These are phyloP conservation scores for Ephestia elutella DNA, from an alignment of 1,140 invertebrate species.

Conservation along the genomic window DNA sequence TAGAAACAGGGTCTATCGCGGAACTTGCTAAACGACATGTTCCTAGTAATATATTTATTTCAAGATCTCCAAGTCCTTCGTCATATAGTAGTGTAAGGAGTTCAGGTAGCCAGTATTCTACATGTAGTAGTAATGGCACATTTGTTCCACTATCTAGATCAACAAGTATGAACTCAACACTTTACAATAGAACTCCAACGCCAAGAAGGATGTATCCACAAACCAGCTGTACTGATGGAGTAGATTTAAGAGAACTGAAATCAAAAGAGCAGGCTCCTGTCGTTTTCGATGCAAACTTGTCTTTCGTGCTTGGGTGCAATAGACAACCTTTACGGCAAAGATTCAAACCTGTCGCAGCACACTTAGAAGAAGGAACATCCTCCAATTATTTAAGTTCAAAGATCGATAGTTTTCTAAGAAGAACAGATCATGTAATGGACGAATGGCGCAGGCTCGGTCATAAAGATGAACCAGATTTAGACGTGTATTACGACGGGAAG, in stretches of 20 bases:
- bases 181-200: slow-evolving; percentile 62
- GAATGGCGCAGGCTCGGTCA: slow-evolving; percentile 83
- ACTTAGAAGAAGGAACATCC: slow-evolving; percentile 82
- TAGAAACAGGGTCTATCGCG: slow-evolving; percentile 70
- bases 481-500: slow-evolving; percentile 52
- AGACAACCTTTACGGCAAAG: slow-evolving; percentile 80
- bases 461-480: slow-evolving; percentile 71
- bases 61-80: slow-evolving; percentile 64
- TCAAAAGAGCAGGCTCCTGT: slow-evolving; percentile 82
- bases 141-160: slow-evolving; percentile 59
- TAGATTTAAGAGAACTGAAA: slow-evolving; percentile 75
- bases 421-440: slow-evolving; percentile 89
- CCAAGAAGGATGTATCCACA: slow-evolving; percentile 80
- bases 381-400: slow-evolving; percentile 83
- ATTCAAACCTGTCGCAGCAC: slow-evolving; percentile 81
- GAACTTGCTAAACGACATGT: slow-evolving; percentile 62
- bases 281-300: slow-evolving; percentile 86
- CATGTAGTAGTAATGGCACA: slow-evolving; percentile 66
- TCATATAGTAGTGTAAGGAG: slow-evolving; percentile 61
- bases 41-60: slow-evolving; percentile 44
- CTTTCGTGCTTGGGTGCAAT: slow-evolving; percentile 83
- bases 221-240: slow-evolving; percentile 60
- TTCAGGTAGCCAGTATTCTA: slow-evolving; percentile 63
- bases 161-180: slow-evolving; percentile 61
- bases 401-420: slow-evolving; percentile 85